These are phyloP conservation scores for Chaetops frenatus DNA, from an alignment of 2,113 vertebrate genomes.

Conservation along the genomic window DNA sequence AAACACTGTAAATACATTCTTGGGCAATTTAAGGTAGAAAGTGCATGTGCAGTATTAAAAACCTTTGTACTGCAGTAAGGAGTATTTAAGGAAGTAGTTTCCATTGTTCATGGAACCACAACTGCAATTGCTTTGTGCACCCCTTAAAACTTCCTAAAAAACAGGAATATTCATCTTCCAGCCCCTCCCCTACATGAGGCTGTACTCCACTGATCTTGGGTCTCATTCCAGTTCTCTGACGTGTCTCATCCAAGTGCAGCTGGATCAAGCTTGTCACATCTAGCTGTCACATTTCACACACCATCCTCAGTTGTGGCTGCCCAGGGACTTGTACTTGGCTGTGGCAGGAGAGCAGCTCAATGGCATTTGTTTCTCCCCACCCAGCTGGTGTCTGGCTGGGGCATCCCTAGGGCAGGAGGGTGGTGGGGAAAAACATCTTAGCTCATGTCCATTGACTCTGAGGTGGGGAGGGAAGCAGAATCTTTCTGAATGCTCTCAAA, in stretches of 20 bases:
- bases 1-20: neutral
- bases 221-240: neutral
- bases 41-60: constrained; percentile 37
- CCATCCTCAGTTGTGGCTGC: neutral
- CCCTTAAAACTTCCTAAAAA: neutral
- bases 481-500: constrained; percentile 91
- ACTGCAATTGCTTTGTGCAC: fast-evolving
- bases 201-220: fast-evolving
- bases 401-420: neutral
- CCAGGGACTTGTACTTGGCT: neutral
- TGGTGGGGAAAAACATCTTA: constrained; percentile 31
- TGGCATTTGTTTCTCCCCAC: neutral
- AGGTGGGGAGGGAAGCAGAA: constrained; percentile 41
- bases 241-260: too few relatives aligned
- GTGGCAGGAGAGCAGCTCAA: neutral
- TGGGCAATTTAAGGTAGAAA: neutral
- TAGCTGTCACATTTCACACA: neutral
- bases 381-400: neutral
- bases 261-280: neutral
- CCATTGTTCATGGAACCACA: neutral
- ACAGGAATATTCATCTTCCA: fast-evolving
- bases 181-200: fast-evolving
- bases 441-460: constrained; percentile 86
- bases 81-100: neutral
- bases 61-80: neutral